Evolutionary conservation across 2,113 vertebrate genomes (phyloP), one percentile per base, ranked within the genome.

Genomic region (Coregonus clupeaformis): DNA sequence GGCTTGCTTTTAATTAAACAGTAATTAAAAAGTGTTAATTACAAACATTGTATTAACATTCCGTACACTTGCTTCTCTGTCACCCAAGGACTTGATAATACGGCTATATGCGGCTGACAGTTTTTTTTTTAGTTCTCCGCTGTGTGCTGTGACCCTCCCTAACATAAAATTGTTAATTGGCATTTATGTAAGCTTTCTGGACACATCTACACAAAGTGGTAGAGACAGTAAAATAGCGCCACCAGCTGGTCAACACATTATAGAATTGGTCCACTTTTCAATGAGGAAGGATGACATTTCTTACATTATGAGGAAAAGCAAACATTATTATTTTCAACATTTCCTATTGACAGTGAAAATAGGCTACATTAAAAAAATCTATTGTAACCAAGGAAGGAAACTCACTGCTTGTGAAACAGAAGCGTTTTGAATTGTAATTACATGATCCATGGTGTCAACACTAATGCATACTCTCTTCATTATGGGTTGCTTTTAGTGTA

Each of bases 21-120:
- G 72, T 81, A 86, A 91, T 90, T 89, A 89, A 89, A 90, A 86
- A 78, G 85, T 85, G 86, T 84, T 90, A 87, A 90, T 87, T 88
- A 83, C 81, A 82, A 79, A 86, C 87, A 80, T 74, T 83, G 82
- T 86, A 80, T 76, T 82, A 87, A 83, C 63, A 67, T 20, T 67
- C 25, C 2, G 1, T 27, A 12, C 14, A 25, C 77, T 77, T 72
- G 73, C 72, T 78, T 89, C 85, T 85, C 86, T 86, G 85, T 89
- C 84, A 87, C 76, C 81, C 81, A 84, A 90, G 87, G 88, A 87
- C 83, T 52, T 52, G 49, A 52, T 52, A 77, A 77, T 55, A 25
- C 20, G 27, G 13, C 36, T 29, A 75, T 45, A 64, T 22, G 57
- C 12, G 67, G 5, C 22, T 68, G 29, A 9, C 67, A 24, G 14